Percentiles rank a stretch among this genome's conserved stretches.
Evolutionary conservation across 30 jellyfish, hydroid and myxozoan species (phyloP).

Genomic region (Hydractinia symbiolongicarpus): DNA sequence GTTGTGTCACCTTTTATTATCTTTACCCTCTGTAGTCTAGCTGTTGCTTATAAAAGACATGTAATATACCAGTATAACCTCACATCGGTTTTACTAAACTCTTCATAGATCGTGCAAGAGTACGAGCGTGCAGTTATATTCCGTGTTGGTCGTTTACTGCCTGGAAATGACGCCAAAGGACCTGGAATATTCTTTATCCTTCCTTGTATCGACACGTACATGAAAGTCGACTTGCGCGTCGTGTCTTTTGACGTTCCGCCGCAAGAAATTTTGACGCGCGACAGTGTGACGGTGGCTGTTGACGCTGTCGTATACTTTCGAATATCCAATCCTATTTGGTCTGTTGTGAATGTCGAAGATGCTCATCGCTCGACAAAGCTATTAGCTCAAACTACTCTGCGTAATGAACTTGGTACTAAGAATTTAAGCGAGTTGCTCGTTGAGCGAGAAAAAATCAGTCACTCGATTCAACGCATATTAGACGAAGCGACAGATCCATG

Average conservation of each 20-base stretch:
- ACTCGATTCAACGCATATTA: conserved; percentile 51
- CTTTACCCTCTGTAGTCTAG: too few species aligned
- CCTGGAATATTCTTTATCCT: conserved; percentile 70
- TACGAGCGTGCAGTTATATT: conserved; percentile 91
- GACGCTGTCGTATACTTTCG: conserved; percentile 89
- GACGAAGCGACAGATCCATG: conserved; percentile 96
- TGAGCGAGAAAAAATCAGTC: conserved; percentile 59
- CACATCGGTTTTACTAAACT: background rate
- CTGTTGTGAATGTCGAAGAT: conserved; percentile 64
- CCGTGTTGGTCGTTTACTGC: conserved; percentile 78
- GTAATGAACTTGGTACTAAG: conserved; percentile 79
- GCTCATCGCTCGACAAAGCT: conserved; percentile 73
- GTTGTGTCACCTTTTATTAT: too few species aligned
- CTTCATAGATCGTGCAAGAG: conserved; percentile 79
- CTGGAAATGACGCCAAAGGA: conserved; percentile 47
- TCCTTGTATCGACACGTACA: conserved; percentile 65
- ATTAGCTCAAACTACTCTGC: conserved; percentile 75
- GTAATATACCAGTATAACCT: too few species aligned
- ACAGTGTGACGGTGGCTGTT: conserved; percentile 84
- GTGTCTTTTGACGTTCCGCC: conserved; percentile 81
- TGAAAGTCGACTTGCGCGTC: conserved; percentile 69
- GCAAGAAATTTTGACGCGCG: conserved; percentile 81
- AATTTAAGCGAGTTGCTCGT: conserved; percentile 61
- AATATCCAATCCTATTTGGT: conserved; percentile 57
- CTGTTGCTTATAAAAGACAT: too few species aligned